Base-by-base conservation (phyloP, 2,888 invertebrate genomes). In the Leptopilina myrica region DNA sequence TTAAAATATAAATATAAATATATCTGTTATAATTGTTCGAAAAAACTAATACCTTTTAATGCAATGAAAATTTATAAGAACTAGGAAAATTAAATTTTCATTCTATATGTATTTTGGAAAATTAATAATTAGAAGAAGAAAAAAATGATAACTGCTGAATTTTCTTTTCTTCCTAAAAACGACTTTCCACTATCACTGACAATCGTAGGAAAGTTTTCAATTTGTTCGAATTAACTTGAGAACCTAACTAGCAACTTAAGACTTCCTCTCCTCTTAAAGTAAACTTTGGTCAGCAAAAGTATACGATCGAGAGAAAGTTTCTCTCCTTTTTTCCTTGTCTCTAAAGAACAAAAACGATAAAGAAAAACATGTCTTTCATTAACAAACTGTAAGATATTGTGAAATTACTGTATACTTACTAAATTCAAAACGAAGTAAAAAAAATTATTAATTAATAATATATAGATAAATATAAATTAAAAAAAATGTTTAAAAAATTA, bases 281-380 rank as follows among this genome's bases (percentile, higher is more conserved):
- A 64, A 64, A 64, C 64, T 64, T 64, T 64, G 64, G 64, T 64
- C 64, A 64, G 64, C 64, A 12, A 14, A 14, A 40, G 12, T 64
- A 59, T 26, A 20, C 14, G 11, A 15, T 64, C 20, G 15, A 2
- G 12, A 33, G 26, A 33, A 26, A 33, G 33, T 64, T 64, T 64
- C 11, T 64, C 14, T 4, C 33, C 33, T 33, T 33, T 12, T 64
- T 20, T 15, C 9, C n/a, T 62, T 15, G 62, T 62, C 12, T n/a
- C n/a, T 0, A 12, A 15, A 43, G 8, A 64, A 64, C 8, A 64
- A 64, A 6, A 26, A 11, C 9, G 11, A 26, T 26, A 15, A 64
- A 43, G 5, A 59, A 64, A 64, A 64, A 12, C 64, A 14, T 33
- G 26, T 33, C 64, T 64, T 64, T 20, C 15, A 62, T 62, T 62